Base-by-base conservation (phyloP, 1,140 invertebrate species). In the Aplysia californica region DNA sequence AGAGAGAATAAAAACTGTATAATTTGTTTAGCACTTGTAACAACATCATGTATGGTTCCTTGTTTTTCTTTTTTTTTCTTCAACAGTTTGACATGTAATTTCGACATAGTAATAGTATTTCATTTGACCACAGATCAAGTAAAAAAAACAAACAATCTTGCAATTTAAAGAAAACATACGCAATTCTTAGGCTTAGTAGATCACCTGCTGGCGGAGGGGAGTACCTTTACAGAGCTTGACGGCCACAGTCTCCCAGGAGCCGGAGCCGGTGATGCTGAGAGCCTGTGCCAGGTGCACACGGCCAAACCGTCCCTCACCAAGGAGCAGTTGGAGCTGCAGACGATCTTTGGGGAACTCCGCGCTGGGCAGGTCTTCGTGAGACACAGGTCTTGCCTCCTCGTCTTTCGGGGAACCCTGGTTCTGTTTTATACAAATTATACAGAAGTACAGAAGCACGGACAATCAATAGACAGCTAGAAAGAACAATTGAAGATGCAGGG, bases 271-370 rank as follows among this genome's bases (percentile, higher is more conserved):
- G 20, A 86, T 83, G 50, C 83, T 82, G 31, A 81, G 69, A 6
- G 83, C 84, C 56, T 81, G 75, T 1, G 84, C 83, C 74, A 76
- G 76, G 56, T 82, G 81, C 3, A 86, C 83, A 58, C 82, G 81
- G 3, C 84, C 84, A 75, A 85, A 85, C 33, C 80, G 77, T 23
- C 84, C 84, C 78, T 84, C 75, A 33, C 84, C 84, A n/a, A 85
- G 69, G 1, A 35, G 26, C 15, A 73, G 69, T n/a, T 67, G 69
- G 26, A 78, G 44, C 0, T 35, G 58, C 10, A 78, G 39, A 33
- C 76, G 65, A 15, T 78, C 69, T 0, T 38, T 26, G 29, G 76
- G 76, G 29, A 78, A 78, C 18, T 78, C 70, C n/a, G 35, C 35
- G n/a, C 31, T n/a, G 38, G 4, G 31, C n/a, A n/a, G n/a, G n/a